Evolutionary conservation across 2,113 vertebrate species (phyloP).

Genomic region (Setophaga petechia): DNA sequence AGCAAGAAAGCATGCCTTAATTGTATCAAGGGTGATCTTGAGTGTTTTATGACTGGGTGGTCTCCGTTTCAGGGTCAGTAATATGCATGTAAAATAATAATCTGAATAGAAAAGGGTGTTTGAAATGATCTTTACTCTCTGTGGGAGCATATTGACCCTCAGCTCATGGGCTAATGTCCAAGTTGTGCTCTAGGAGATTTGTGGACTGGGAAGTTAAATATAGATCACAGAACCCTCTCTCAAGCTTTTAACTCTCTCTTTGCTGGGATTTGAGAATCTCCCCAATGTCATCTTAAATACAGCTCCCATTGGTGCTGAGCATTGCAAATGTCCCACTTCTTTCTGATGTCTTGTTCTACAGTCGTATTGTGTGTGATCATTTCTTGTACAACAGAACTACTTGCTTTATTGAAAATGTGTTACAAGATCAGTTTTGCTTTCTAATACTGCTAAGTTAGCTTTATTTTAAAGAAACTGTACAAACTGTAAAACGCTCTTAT

Average conservation of each 20-base stretch:
- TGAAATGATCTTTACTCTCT: not conserved
- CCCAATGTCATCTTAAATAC: accelerated
- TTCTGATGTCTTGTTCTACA: not conserved
- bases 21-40: not conserved
- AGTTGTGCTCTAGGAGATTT: not conserved
- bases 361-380: not conserved
- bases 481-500: not conserved
- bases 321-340: not conserved
- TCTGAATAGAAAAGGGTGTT: not conserved
- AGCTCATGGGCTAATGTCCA: not conserved
- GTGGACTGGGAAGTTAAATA: constrained; percentile 10
- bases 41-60: not conserved
- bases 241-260: not conserved
- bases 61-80: not conserved
- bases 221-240: not conserved
- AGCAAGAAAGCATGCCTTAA: not conserved
- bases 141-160: not conserved
- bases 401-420: not conserved
- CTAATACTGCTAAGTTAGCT: not conserved
- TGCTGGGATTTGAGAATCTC: not conserved
- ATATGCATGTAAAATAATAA: not conserved
- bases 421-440: not conserved
- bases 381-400: not conserved
- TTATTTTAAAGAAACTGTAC: not conserved
- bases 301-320: accelerated